phyloP scores from a whole-genome alignment of 2,888 invertebrate species.

The Acrobasis repandana region DNA sequence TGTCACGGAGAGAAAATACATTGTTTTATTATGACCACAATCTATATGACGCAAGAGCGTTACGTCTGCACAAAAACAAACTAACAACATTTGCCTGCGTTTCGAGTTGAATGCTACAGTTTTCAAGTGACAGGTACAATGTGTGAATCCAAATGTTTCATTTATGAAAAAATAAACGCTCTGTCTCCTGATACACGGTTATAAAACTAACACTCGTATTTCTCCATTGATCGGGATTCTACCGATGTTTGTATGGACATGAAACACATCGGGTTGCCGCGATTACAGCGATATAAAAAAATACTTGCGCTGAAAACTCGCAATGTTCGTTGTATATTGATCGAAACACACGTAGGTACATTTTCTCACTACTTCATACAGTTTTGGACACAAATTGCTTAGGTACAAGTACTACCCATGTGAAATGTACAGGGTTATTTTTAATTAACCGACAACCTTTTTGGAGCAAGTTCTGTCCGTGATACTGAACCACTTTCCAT shows the following conservation, averaged over 20 bases:
- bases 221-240: slow-evolving; percentile 32
- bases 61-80: not conserved
- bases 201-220: slow-evolving; percentile 62
- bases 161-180: slow-evolving; percentile 74
- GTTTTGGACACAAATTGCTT: too few species aligned
- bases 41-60: not conserved
- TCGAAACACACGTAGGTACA: not conserved
- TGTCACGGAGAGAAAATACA: too few species aligned
- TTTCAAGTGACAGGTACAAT: slow-evolving; percentile 22
- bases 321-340: not conserved
- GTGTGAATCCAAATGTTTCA: slow-evolving; percentile 52
- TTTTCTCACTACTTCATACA: not conserved
- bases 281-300: not conserved
- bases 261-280: slow-evolving; percentile 31
- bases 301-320: not conserved
- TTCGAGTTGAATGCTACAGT: not conserved
- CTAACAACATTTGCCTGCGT: not conserved
- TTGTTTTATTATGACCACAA: too few species aligned
- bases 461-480: too few species aligned
- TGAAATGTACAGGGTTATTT: too few species aligned
- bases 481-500: too few species aligned
- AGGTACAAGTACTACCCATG: too few species aligned
- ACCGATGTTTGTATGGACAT: slow-evolving; percentile 71
- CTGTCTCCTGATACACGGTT: slow-evolving; percentile 47
- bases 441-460: too few species aligned